A percentile compares a stretch with the other conserved stretches of the same genome.
Evolutionary conservation across 2,888 invertebrate genomes (phyloP).

Genomic region (Choreutis nemorana): DNA sequence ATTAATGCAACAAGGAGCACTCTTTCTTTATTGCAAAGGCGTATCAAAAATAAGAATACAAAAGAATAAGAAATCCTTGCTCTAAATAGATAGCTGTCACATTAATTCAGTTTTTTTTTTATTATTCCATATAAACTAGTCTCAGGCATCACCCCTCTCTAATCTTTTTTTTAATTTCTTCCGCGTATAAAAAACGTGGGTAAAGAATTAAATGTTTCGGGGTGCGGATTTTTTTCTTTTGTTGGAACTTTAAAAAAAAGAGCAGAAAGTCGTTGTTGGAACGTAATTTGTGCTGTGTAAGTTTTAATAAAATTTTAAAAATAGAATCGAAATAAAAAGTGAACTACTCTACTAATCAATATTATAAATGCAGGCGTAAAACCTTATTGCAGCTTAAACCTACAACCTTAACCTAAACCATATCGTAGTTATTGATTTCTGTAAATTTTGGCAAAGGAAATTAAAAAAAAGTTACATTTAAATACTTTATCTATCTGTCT

Average conservation of each 20-base stretch:
- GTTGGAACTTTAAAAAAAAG: too few species aligned
- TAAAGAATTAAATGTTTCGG: slow-evolving; percentile 21
- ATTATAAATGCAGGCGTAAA: too few species aligned
- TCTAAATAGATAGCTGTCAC: slow-evolving; percentile 41
- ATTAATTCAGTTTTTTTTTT: too few species aligned
- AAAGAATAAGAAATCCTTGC: slow-evolving; percentile 19
- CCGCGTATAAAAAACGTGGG: slow-evolving; percentile 47
- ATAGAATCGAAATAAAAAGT: neutral
- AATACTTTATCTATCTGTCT: too few species aligned
- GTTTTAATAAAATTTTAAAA: neutral
- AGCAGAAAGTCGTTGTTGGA: too few species aligned
- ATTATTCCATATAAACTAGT: too few species aligned
- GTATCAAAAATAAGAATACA: slow-evolving; percentile 27
- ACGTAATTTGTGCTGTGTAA: neutral
- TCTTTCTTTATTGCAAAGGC: slow-evolving; percentile 35
- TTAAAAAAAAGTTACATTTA: too few species aligned
- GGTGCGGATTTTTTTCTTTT: slow-evolving; percentile 9
- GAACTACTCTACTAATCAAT: neutral
- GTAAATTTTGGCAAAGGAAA: too few species aligned
- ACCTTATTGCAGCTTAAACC: too few species aligned
- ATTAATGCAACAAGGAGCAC: slow-evolving; percentile 15
- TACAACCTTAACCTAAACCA: too few species aligned
- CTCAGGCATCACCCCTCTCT: slow-evolving; percentile 43
- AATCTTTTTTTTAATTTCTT: slow-evolving; percentile 29
- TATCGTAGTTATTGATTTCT: too few species aligned